Percentiles rank a stretch among this genome's conserved stretches.
Conservation (phyloP, 2,888 invertebrate genomes). For the Parthenolecanium corni region DNA sequence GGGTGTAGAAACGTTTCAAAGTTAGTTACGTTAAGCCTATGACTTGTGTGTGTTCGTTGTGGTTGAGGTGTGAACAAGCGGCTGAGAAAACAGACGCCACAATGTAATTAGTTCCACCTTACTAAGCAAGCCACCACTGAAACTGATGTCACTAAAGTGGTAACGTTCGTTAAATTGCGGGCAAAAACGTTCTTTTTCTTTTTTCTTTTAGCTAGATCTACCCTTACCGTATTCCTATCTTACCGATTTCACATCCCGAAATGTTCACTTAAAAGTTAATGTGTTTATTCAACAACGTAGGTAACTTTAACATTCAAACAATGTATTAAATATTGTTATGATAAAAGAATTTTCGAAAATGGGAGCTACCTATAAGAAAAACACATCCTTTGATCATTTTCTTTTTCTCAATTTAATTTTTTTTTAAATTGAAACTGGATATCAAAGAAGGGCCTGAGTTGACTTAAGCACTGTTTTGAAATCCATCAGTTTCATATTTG, state of each 20-base stretch:
- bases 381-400: no score
- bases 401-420: no score
- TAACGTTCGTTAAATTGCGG: background rate
- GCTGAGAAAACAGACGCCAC: slow-evolving; percentile 15
- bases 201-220: background rate
- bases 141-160: slow-evolving; percentile 16
- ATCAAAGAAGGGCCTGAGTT: no score
- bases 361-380: no score
- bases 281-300: no score
- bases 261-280: background rate
- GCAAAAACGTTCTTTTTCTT: background rate
- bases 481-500: no score
- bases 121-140: slow-evolving; percentile 16
- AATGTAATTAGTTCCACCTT: slow-evolving; percentile 28
- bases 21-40: no score
- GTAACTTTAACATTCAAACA: no score
- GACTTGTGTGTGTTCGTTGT: slow-evolving; percentile 4
- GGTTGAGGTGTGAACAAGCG: slow-evolving; percentile 26
- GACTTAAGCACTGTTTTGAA: no score
- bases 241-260: background rate
- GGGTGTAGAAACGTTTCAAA: background rate
- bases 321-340: no score
- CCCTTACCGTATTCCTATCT: background rate
- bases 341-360: no score
- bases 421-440: no score